phyloP scores from a whole-genome alignment of 2,113 vertebrate genomes.

The Tachuris rubrigastra region DNA sequence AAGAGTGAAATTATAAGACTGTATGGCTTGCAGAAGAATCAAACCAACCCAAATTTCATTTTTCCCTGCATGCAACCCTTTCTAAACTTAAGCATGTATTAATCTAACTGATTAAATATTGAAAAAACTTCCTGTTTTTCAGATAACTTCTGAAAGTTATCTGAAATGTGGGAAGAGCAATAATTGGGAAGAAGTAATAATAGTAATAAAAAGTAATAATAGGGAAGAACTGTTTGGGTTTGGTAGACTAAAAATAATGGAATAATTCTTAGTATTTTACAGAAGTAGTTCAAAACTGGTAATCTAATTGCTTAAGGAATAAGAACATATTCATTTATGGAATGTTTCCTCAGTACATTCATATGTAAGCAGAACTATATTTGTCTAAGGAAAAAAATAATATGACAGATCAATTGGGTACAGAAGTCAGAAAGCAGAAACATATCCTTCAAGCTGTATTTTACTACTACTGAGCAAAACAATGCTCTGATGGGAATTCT shows the following conservation, averaged over 20 bases:
- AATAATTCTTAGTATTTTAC: background rate
- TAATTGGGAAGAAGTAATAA: background rate
- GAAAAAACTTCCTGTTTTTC: background rate
- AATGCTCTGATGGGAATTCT: background rate
- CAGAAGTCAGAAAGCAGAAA: background rate
- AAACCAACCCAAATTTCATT: background rate
- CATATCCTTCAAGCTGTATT: background rate
- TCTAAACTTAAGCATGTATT: background rate
- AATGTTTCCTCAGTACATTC: background rate
- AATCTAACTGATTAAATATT: background rate
- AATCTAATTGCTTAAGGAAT: background rate
- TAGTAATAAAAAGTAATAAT: background rate
- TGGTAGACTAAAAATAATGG: background rate
- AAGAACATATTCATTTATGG: background rate
- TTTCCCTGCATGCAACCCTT: background rate
- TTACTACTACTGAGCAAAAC: background rate
- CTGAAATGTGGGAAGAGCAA: background rate
- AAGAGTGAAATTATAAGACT: background rate
- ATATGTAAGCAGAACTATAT: background rate
- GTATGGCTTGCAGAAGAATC: background rate
- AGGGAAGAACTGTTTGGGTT: background rate
- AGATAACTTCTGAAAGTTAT: background rate
- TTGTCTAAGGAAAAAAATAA: background rate
- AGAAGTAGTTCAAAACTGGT: background rate
- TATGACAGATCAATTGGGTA: accelerated